A percentile compares a stretch with the other conserved stretches of the same genome.
Evolutionary conservation across 1,140 invertebrate genomes (phyloP).

Genomic region (Holotrichia oblita): DNA sequence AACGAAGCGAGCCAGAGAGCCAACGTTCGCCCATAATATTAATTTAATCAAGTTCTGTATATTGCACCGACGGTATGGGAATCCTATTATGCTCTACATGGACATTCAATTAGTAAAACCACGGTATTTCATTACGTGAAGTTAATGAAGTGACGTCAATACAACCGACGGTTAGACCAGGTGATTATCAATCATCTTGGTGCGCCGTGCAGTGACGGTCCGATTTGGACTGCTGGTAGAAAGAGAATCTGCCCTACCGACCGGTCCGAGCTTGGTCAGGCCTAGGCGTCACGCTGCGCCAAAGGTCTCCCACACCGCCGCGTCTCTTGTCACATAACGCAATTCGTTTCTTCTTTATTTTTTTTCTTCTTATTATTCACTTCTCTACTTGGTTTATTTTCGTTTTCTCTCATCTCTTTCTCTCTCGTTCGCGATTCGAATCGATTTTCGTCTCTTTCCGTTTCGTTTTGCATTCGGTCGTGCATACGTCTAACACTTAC

Average conservation of each 20-base stretch:
- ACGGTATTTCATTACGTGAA: slow-evolving; percentile 60
- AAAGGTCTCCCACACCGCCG: slow-evolving; percentile 23
- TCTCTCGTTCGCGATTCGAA: neutral
- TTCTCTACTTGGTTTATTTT: slow-evolving; percentile 9
- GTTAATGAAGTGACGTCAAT: slow-evolving; percentile 60
- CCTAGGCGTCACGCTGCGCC: slow-evolving; percentile 27
- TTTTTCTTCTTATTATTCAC: neutral
- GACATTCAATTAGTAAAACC: slow-evolving; percentile 62
- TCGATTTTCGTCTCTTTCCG: neutral
- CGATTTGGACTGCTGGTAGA: slow-evolving; percentile 7
- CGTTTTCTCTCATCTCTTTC: neutral
- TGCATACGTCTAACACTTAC: slow-evolving; percentile 12
- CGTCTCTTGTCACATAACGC: slow-evolving; percentile 24
- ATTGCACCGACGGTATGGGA: slow-evolving; percentile 47
- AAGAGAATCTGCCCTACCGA: slow-evolving; percentile 9
- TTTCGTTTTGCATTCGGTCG: neutral
- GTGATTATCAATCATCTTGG: slow-evolving; percentile 60
- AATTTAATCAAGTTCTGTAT: slow-evolving; percentile 41
- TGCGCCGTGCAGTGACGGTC: slow-evolving; percentile 49
- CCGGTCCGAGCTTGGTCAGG: neutral
- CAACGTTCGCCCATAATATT: slow-evolving; percentile 32
- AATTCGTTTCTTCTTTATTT: neutral
- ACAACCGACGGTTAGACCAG: slow-evolving; percentile 50
- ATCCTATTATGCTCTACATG: slow-evolving; percentile 60
- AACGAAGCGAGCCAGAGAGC: too few species aligned